Evolutionary conservation across 2,888 invertebrate species (phyloP), one percentile per base, ranked within the genome.

Genomic region (Incurvaria masculella): DNA sequence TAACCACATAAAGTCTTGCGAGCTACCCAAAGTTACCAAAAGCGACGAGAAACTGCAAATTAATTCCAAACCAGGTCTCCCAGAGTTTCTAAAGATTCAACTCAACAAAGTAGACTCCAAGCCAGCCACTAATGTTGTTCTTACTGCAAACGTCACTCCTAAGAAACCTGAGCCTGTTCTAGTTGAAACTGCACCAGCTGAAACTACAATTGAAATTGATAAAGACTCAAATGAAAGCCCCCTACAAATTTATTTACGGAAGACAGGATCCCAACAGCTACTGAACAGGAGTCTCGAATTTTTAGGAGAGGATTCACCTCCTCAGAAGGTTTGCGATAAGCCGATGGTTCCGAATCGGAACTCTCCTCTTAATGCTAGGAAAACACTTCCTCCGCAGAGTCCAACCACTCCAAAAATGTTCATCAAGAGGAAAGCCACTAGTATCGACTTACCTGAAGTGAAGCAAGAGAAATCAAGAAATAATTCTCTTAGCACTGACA

Each of bases 41-140:
- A 69, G 65, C 58, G 69, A 79, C 54, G 68, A 78, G 38, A 75
- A 69, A 56, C 54, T 64, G 51, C 66, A 64, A 43, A 71, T 72
- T 55, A 52, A 61, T 39, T 56, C 58, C 1, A 72, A 70, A 49
- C 56, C 65, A 1, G 68, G 69, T 41, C 72, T 86, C 14, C 86
- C 88, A 1, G 87, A 89, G 62, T 87, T 88, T 61, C 68, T 88
- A 52, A 84, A 85, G 59, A 84, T 87, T 49, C 87, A 88, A 63
- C 60, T 88, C 42, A 86, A 88, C 61, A 84, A 84, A 61, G 85
- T 88, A 5, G 88, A 88, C 57, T 70, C 78, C 10, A 81, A 82
- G 56, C 81, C 84, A 0, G 61, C 79, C 10, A 82, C 81, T 26
- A 84, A 87, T 59, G 78, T 88, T 26, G 85, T 88, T 45, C 68